phyloP scores from a whole-genome alignment of 2,113 vertebrate species.

The Strix uralensis region DNA sequence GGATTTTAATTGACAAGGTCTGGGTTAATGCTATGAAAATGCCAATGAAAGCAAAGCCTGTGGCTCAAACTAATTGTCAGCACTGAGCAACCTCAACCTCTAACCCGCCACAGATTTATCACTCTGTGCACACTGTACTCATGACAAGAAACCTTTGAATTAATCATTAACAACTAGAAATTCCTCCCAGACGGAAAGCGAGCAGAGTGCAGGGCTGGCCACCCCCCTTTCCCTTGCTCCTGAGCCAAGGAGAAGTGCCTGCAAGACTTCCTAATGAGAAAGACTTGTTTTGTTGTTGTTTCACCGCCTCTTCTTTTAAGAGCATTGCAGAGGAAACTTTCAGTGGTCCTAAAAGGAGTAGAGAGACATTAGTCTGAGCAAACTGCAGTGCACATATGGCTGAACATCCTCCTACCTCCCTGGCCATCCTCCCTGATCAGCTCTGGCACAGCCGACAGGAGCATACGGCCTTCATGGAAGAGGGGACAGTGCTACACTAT shows the following conservation, averaged over 20 bases:
- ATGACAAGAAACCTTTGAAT: conserved; percentile 43
- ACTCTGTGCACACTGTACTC: conserved; percentile 42
- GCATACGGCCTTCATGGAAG: accelerated
- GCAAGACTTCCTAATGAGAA: background rate
- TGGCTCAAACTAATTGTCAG: conserved; percentile 66
- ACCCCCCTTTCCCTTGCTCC: background rate
- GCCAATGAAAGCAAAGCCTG: conserved; percentile 61
- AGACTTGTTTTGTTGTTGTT: background rate
- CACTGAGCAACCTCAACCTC: conserved; percentile 57
- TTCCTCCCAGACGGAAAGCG: conserved; percentile 12
- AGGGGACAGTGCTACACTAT: background rate
- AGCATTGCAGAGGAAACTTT: background rate
- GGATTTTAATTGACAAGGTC: conserved; percentile 67
- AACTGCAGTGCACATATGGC: background rate
- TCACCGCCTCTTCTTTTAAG: background rate
- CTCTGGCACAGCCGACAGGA: background rate
- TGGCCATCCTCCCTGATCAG: background rate
- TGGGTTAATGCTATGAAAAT: conserved; percentile 65
- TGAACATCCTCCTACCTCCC: background rate
- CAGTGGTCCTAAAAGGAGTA: background rate
- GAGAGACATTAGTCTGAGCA: background rate
- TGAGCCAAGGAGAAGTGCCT: background rate
- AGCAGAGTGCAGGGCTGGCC: background rate
- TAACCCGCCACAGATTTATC: conserved; percentile 67
- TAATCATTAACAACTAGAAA: conserved; percentile 52